Evolutionary conservation across 2,113 vertebrate species (phyloP).

Genomic region (Aleadryas rufinucha): DNA sequence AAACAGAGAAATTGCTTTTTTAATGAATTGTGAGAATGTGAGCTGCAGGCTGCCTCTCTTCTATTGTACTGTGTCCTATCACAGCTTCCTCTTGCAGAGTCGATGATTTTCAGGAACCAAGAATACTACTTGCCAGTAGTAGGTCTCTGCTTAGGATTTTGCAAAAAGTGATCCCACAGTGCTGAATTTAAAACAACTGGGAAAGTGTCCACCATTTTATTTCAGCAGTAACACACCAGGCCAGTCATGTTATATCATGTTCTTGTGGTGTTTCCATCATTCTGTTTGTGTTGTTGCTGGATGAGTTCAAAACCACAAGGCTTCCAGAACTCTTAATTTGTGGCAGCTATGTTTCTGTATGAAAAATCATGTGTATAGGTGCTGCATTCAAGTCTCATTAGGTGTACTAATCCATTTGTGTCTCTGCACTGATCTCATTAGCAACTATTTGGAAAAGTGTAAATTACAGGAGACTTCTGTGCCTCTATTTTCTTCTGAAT

Average conservation of each 20-base stretch:
- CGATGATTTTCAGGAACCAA: not conserved
- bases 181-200: not conserved
- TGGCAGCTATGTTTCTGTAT: not conserved
- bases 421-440: not conserved
- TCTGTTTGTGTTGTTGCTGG: not conserved
- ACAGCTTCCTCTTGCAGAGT: not conserved
- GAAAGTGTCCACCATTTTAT: not conserved
- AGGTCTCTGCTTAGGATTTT: not conserved
- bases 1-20: not conserved
- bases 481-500: not conserved
- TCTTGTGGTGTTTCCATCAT: accelerated
- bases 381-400: not conserved
- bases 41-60: not conserved
- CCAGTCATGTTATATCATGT: accelerated
- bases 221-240: not conserved
- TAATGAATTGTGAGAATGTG: not conserved
- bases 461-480: not conserved
- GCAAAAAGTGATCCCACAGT: not conserved
- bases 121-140: not conserved
- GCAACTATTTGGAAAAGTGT: not conserved
- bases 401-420: not conserved
- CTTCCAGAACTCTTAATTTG: not conserved
- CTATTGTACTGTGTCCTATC: not conserved
- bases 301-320: not conserved
- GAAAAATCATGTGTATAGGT: not conserved